Conservation (phyloP, 2,888 invertebrate species). For the Pyrgus malvae region DNA sequence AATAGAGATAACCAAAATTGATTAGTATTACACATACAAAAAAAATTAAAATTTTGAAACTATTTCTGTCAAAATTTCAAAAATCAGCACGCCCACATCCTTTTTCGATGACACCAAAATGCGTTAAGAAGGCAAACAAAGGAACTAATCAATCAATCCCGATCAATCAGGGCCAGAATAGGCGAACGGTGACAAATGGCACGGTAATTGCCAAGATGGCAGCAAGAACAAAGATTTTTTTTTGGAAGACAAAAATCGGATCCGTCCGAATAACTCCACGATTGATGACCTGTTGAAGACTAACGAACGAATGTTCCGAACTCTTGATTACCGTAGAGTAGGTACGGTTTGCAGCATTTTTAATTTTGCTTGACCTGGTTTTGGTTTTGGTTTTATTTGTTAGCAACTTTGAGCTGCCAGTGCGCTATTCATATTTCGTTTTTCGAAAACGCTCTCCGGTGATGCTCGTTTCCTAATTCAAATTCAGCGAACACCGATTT, state of each 20-base stretch:
- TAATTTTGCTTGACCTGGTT: slow-evolving; percentile 23
- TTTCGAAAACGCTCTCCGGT: slow-evolving; percentile 20
- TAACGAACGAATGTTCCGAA: slow-evolving; percentile 44
- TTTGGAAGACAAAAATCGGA: slow-evolving; percentile 50
- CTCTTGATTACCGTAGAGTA: slow-evolving; percentile 48
- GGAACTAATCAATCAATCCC: slow-evolving; percentile 74
- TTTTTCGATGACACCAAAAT: background rate
- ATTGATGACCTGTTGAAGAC: slow-evolving; percentile 68
- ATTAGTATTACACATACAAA: too few species aligned
- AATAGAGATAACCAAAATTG: too few species aligned
- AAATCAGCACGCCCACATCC: background rate
- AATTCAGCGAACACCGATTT: slow-evolving; percentile 2
- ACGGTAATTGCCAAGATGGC: slow-evolving; percentile 66
- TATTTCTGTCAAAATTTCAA: background rate
- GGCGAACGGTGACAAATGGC: slow-evolving; percentile 72
- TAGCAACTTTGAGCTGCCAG: slow-evolving; percentile 16
- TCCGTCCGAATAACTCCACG: slow-evolving; percentile 59
- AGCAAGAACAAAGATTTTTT: slow-evolving; percentile 56
- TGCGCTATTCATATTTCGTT: slow-evolving; percentile 25
- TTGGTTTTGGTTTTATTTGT: slow-evolving; percentile 22
- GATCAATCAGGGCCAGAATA: slow-evolving; percentile 63
- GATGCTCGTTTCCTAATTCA: slow-evolving; percentile 1
- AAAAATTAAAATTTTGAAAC: too few species aligned
- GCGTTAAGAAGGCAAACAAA: slow-evolving; percentile 42
- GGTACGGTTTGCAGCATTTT: slow-evolving; percentile 22